Conservation (phyloP, 2,113 vertebrate genomes). For the Natator depressus region DNA sequence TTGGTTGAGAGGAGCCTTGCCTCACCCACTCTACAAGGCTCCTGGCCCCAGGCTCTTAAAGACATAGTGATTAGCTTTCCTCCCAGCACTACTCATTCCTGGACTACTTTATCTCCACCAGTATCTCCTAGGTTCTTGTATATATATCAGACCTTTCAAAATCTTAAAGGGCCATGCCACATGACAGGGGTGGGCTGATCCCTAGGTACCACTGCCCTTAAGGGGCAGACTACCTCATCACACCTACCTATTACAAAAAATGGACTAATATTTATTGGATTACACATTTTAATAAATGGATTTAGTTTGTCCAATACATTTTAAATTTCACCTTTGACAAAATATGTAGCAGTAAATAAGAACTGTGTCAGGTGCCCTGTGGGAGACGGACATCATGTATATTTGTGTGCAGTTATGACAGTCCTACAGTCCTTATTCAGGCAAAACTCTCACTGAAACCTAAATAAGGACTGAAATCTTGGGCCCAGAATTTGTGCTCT, state of each 20-base stretch:
- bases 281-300: not conserved
- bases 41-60: not conserved
- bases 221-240: not conserved
- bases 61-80: not conserved
- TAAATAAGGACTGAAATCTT: not conserved
- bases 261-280: not conserved
- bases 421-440: not conserved
- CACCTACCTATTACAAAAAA: not conserved
- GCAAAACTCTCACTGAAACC: not conserved
- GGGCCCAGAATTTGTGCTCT: constrained; percentile 13
- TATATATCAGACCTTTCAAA: not conserved
- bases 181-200: not conserved
- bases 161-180: not conserved
- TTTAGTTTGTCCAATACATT: not conserved
- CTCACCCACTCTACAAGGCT: not conserved
- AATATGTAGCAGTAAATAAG: not conserved
- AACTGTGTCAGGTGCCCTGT: not conserved
- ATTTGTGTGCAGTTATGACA: not conserved
- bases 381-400: not conserved
- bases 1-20: not conserved
- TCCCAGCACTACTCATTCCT: not conserved
- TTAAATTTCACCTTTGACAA: rapidly evolving
- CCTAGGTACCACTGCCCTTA: not conserved
- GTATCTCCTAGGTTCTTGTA: not conserved
- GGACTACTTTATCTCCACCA: not conserved